A percentile compares a stretch with the other conserved stretches of the same genome.
These are phyloP conservation scores for Tympanoctomys barrerae DNA, from an alignment of 2,797 vertebrate species.

Conservation along the genomic window DNA sequence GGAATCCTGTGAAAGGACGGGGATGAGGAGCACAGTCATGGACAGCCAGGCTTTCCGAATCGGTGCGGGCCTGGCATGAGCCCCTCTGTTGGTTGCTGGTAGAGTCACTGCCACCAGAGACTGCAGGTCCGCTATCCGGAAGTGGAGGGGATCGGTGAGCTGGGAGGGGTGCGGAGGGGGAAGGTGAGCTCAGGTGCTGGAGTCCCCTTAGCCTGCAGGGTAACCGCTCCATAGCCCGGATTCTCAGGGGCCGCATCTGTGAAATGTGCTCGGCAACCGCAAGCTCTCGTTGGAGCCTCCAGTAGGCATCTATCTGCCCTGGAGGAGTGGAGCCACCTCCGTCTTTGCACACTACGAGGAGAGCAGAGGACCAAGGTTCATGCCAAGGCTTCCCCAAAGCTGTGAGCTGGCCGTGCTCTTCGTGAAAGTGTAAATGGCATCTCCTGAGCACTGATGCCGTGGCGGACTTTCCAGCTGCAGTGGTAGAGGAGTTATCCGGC, in stretches of 20 bases:
- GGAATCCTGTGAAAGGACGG: neutral
- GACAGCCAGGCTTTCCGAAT: neutral
- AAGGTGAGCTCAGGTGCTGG: accelerated
- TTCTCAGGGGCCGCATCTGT: neutral
- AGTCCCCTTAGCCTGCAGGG: accelerated
- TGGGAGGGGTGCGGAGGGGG: neutral
- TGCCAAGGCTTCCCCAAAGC: too few relatives aligned
- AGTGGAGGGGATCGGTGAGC: neutral
- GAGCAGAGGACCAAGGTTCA: neutral
- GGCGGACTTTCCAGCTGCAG: accelerated
- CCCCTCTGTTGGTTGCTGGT: neutral
- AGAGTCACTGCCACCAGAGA: neutral
- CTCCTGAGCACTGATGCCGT: accelerated
- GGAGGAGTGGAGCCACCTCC: neutral
- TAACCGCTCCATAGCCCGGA: accelerated
- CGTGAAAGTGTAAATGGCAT: accelerated
- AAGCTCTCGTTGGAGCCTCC: accelerated
- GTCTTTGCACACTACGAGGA: accelerated
- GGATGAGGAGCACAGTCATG: neutral
- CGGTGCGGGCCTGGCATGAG: accelerated
- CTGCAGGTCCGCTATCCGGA: neutral
- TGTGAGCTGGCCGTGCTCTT: accelerated
- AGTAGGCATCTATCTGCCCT: neutral
- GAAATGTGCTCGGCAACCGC: neutral
- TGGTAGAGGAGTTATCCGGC: neutral